Conservation (phyloP, 2,797 vertebrate genomes). For the Typhlichthys subterraneus region DNA sequence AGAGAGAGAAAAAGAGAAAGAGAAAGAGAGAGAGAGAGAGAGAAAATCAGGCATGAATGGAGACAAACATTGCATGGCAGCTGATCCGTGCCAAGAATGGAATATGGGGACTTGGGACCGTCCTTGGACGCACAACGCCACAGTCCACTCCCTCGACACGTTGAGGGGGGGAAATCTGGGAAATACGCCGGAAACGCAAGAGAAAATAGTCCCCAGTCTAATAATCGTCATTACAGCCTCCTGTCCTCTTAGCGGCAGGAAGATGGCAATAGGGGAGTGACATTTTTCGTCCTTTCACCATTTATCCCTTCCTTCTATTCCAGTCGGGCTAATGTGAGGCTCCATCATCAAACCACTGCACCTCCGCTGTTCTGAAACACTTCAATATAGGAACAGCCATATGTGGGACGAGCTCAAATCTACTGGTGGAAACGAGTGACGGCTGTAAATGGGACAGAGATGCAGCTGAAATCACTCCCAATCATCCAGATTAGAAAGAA, state of each 20-base stretch:
- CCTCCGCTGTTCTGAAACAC: neutral
- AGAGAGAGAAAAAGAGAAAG: neutral
- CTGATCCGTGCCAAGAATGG: conserved; percentile 31
- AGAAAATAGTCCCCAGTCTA: conserved; percentile 53
- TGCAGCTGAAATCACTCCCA: too few species aligned
- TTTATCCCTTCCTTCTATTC: conserved; percentile 27
- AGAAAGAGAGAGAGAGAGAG: neutral
- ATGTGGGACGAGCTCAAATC: too few species aligned
- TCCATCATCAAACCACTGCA: conserved; percentile 19
- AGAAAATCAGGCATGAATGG: neutral
- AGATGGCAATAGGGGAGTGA: conserved; percentile 45
- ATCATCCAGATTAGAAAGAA: too few species aligned
- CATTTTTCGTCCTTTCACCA: conserved; percentile 31
- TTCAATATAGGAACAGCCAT: too few species aligned
- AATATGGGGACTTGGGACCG: conserved; percentile 25
- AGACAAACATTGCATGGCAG: conserved; percentile 35
- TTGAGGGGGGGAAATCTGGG: conserved; percentile 32
- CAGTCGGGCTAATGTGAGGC: conserved; percentile 6
- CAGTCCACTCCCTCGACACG: conserved; percentile 5
- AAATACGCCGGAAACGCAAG: conserved; percentile 48
- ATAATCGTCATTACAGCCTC: conserved; percentile 58
- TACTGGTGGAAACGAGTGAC: too few species aligned
- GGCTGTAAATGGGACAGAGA: too few species aligned
- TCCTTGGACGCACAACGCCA: neutral
- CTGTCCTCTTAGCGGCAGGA: conserved; percentile 35